A percentile compares a stretch with the other conserved stretches of the same genome.
phyloP scores from a whole-genome alignment of 1,140 invertebrate genomes.

The Thaumatotibia leucotreta region DNA sequence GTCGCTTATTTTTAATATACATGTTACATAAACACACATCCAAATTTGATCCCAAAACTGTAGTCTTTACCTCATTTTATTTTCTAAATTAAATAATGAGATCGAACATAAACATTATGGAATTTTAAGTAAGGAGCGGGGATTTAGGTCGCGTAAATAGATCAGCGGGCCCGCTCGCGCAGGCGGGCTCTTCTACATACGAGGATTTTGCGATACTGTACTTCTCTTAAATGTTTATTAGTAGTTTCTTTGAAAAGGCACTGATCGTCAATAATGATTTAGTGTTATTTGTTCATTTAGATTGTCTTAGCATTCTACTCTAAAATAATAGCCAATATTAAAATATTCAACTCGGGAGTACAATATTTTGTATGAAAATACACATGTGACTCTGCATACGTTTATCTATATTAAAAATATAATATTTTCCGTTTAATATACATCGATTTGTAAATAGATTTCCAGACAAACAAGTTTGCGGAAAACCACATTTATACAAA shows the following conservation, averaged over 20 bases:
- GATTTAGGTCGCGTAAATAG: slow-evolving; percentile 20
- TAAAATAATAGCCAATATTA: slow-evolving; percentile 72
- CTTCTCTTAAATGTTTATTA: slow-evolving; percentile 65
- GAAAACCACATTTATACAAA: slow-evolving; percentile 66
- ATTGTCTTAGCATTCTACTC: slow-evolving; percentile 54
- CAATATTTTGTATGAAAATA: slow-evolving; percentile 74
- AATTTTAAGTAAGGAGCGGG: slow-evolving; percentile 41
- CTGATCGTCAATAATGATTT: slow-evolving; percentile 65
- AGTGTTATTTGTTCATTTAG: slow-evolving; percentile 57
- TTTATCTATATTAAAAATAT: slow-evolving; percentile 66
- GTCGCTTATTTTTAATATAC: slow-evolving; percentile 63
- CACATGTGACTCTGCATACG: slow-evolving; percentile 70
- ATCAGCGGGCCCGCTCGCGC: slow-evolving; percentile 19
- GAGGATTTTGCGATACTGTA: slow-evolving; percentile 38
- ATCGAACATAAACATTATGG: slow-evolving; percentile 67
- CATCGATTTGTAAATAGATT: slow-evolving; percentile 70
- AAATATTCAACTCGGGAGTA: slow-evolving; percentile 67
- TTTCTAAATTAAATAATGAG: slow-evolving; percentile 76
- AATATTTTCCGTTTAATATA: slow-evolving; percentile 67
- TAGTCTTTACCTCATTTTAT: slow-evolving; percentile 75
- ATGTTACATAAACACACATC: slow-evolving; percentile 71
- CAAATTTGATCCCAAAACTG: slow-evolving; percentile 75
- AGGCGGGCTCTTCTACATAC: slow-evolving; percentile 29
- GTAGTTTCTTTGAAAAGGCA: slow-evolving; percentile 68
- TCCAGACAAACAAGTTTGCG: slow-evolving; percentile 42